Evolutionary conservation across 1,140 invertebrate genomes (phyloP), one percentile per base, ranked within the genome.

Genomic region (Cyclargus thomasi): DNA sequence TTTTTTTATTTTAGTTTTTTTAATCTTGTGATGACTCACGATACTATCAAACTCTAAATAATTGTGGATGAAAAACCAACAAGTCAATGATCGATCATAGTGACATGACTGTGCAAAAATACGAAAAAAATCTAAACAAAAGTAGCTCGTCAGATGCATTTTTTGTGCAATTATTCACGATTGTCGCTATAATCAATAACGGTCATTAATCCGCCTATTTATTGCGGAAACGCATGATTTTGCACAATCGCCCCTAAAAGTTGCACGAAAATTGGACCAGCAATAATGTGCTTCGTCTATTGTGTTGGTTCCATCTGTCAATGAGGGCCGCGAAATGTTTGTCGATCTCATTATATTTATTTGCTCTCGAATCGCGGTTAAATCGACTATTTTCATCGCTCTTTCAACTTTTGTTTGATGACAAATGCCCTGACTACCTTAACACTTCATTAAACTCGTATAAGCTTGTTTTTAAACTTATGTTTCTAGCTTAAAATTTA

Each of bases 221-320:
- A 78, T 74, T 68, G 63, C 64, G 69, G 69, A 81, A 82, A 83
- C 66, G 66, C 72, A 77, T 86, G 83, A 86, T 80, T 85, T 78
- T 74, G 83, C 79, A 79, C 78, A 84, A 82, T 78, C 78, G 82
- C 85, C 82, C 75, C 67, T 55, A 78, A 80, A 75, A 80, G 70
- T 69, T 73, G 63, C 79, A 81, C 79, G 72, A 69, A 79, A 76
- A 84, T 82, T 84, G 78, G 64, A 59, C 75, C 72, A 81, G 87
- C 86, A 86, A 89, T 84, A 75, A 70, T 64, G 65, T 67, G 73
- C 75, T 47, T 47, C 70, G 74, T 72, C 71, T 74, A 74, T 63
- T 73, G 69, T 83, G 80, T 85, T 68, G 72, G 73, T 71, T 71
- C 78, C 84, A 86, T 86, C 83, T 86, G 82, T 86, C 85, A 82